Percentiles rank a stretch among this genome's conserved stretches.
Conservation (phyloP, 2,888 invertebrate genomes). For the Byasa hedistus region DNA sequence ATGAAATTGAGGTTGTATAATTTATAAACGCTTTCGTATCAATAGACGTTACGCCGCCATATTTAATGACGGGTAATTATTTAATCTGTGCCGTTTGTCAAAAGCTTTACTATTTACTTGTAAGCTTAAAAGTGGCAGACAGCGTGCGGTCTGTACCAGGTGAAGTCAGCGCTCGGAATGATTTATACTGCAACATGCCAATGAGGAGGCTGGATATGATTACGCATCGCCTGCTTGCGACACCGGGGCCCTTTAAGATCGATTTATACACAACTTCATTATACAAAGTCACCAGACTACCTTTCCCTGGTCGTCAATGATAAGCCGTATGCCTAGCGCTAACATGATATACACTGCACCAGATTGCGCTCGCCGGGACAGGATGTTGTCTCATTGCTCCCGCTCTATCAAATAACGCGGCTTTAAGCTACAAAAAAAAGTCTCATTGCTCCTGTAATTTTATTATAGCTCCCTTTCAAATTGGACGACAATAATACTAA, state of each 20-base stretch:
- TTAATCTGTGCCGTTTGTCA: conserved; percentile 19
- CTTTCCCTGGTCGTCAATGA: no score
- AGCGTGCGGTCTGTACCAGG: conserved; percentile 26
- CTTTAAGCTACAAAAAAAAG: no score
- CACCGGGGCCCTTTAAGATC: conserved; percentile 31
- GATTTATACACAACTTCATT: conserved; percentile 24
- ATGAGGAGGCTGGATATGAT: conserved; percentile 21
- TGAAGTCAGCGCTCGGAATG: conserved; percentile 18
- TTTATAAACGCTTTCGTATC: conserved; percentile 9
- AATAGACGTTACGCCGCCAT: not conserved
- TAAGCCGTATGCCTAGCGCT: no score
- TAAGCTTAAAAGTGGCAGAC: conserved; percentile 22
- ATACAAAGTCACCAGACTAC: no score
- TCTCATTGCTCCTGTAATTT: no score
- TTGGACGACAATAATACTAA: no score
- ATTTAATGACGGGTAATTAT: conserved; percentile 18
- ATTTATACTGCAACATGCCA: conserved; percentile 27
- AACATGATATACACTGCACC: no score
- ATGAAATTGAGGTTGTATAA: not conserved
- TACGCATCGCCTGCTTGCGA: conserved; percentile 34
- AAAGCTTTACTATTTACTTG: conserved; percentile 20
- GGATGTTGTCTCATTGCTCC: no score
- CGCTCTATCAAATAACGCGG: no score
- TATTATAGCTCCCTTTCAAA: no score
- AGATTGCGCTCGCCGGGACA: no score